Percentiles rank a stretch among this genome's conserved stretches.
These are phyloP conservation scores for Regulus satrapa DNA, from an alignment of 2,113 vertebrate species.

Conservation along the genomic window DNA sequence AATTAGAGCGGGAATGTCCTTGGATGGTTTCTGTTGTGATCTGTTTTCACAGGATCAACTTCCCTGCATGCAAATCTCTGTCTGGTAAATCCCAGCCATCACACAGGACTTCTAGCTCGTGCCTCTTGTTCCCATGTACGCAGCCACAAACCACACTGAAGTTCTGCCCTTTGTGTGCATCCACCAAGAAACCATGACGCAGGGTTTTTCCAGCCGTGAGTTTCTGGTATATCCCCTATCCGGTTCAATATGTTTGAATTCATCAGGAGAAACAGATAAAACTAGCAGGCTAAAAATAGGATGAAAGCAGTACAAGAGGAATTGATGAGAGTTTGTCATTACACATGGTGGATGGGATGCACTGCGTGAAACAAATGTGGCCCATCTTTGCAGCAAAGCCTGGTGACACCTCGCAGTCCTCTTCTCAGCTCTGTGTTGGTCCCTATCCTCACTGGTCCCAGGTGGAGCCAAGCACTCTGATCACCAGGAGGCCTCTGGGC, in stretches of 20 bases:
- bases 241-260: neutral
- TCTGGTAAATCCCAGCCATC: neutral
- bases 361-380: neutral
- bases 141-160: neutral
- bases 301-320: neutral
- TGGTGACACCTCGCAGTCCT: neutral
- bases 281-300: neutral
- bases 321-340: neutral
- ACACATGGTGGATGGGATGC: neutral
- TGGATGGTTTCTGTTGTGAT: neutral
- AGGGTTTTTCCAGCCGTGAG: neutral
- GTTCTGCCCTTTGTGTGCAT: neutral
- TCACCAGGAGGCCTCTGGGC: neutral
- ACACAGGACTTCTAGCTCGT: neutral
- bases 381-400: neutral
- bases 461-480: fast-evolving
- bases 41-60: neutral
- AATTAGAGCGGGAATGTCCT: neutral
- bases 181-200: neutral
- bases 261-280: neutral
- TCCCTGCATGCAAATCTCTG: fast-evolving
- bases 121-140: neutral
- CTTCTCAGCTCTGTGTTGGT: neutral
- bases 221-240: neutral
- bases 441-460: fast-evolving